Evolutionary conservation across 2,888 invertebrate species (phyloP), one percentile per base, ranked within the genome.

Genomic region (Galerucella nymphaeae): DNA sequence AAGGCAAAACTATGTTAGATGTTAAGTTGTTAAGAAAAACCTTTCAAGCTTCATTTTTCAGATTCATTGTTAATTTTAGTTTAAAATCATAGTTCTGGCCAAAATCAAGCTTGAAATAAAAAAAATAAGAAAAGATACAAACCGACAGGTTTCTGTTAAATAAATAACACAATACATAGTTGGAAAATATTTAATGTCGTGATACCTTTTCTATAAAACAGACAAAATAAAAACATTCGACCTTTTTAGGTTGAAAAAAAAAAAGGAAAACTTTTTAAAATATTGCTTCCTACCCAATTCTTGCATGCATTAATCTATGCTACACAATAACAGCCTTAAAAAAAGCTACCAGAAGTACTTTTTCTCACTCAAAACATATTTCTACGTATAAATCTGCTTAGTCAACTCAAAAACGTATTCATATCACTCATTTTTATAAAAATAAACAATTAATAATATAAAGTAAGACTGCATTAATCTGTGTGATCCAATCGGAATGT

Each of bases 291-390:
- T 53, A 41, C 53, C 61, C 62, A 62, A 69, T 13, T 62, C 14
- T 53, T 62, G 50, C 69, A 69, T 69, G 69, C 69, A 69, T 53
- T 69, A 69, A 30, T 53, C 69, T 69, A 69, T 55, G 62, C 69
- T 69, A 69, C 62, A 62, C 18, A 57, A 42, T 62, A 62, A 66
- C 57, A 66, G 66, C 42, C 50, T 68, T 42, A 23, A 59, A 18
- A n/a, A 53, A 62, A 69, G 69, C 69, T 69, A 69, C 69, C 62
- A 69, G 61, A 68, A 68, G 61, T 68, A 68, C 59, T 68, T 61
- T 48, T 18, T 53, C 14, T 69, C 69, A 69, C 69, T 14, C 20
- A 50, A 3, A 45, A n/a, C n/a, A 68, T 20, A 23, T 67, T 42
- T 41, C 10, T n/a, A 38, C 42, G 23, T n/a, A 20, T 45, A 18